Percentiles rank a stretch among this genome's conserved stretches.
Evolutionary conservation across 1,140 invertebrate genomes (phyloP).

Genomic region (Drosophila kikkawai): DNA sequence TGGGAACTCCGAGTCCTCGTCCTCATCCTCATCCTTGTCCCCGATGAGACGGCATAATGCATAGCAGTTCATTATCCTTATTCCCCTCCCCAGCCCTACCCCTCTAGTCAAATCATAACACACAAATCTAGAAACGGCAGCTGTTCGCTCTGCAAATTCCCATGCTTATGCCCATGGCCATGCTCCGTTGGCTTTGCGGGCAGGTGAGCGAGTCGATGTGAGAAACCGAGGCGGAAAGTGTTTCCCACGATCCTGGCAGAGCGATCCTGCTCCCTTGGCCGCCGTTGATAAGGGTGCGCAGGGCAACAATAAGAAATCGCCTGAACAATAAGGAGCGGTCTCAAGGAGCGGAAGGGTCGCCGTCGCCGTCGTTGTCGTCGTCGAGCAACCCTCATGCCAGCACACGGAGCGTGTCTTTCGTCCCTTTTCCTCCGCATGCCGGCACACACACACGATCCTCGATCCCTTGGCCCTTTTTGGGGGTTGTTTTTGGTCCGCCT

Average conservation of each 20-base stretch:
- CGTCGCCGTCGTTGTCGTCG: slow-evolving; percentile 4
- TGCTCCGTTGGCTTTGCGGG: slow-evolving; percentile 59
- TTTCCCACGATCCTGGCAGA: slow-evolving; percentile 78
- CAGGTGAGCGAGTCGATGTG: slow-evolving; percentile 85
- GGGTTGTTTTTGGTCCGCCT: slow-evolving; percentile 63
- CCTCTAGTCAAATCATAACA: slow-evolving; percentile 80
- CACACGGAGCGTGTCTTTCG: slow-evolving; percentile 56
- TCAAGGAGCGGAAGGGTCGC: slow-evolving; percentile 74
- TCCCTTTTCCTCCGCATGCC: slow-evolving; percentile 49
- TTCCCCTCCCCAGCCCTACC: slow-evolving; percentile 11
- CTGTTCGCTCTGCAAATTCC: slow-evolving; percentile 71
- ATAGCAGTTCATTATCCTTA: slow-evolving; percentile 73
- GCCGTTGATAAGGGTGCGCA: slow-evolving; percentile 69
- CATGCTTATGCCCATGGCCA: slow-evolving; percentile 64
- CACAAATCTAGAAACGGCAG: slow-evolving; percentile 78
- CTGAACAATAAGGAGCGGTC: slow-evolving; percentile 72
- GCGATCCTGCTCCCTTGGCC: slow-evolving; percentile 68
- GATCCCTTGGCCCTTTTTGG: slow-evolving; percentile 36
- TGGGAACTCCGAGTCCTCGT: slow-evolving; percentile 58
- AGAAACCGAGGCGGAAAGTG: slow-evolving; percentile 82
- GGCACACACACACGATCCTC: slow-evolving; percentile 39
- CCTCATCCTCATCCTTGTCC: slow-evolving; percentile 9
- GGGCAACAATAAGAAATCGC: slow-evolving; percentile 69
- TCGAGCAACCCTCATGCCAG: slow-evolving; percentile 71
- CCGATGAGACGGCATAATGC: slow-evolving; percentile 56